Conservation (phyloP, 2,797 vertebrate genomes). For the Malacoctenus gilli region DNA sequence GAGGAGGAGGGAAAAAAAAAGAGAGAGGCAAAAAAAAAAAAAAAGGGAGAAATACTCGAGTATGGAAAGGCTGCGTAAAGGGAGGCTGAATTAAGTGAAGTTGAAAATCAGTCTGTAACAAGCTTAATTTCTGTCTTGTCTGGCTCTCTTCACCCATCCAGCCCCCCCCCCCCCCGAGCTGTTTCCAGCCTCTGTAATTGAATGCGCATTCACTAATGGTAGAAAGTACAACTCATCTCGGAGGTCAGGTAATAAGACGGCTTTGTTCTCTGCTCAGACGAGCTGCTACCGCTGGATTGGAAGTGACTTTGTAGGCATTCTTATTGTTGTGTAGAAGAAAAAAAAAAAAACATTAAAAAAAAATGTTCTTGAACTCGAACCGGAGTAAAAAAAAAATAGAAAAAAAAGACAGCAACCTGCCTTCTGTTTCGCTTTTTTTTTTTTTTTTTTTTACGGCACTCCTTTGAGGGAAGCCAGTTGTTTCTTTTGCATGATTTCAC, state of each 20-base stretch:
- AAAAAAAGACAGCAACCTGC: slow-evolving; percentile 48
- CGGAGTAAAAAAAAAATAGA: too few relatives aligned
- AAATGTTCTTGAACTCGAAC: slow-evolving; percentile 34
- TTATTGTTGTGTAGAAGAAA: slow-evolving; percentile 40
- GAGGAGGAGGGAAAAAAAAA: slow-evolving; percentile 35
- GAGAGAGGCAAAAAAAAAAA: background rate
- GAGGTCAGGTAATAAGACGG: slow-evolving; percentile 67
- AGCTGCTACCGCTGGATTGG: slow-evolving; percentile 52
- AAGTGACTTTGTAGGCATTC: slow-evolving; percentile 56
- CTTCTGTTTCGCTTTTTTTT: slow-evolving; percentile 50
- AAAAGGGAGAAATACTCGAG: slow-evolving; percentile 28
- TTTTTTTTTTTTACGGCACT: slow-evolving; percentile 24
- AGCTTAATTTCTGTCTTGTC: slow-evolving; percentile 78
- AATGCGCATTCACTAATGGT: slow-evolving; percentile 64
- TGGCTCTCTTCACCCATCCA: slow-evolving; percentile 59
- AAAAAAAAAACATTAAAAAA: too few relatives aligned
- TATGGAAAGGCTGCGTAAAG: slow-evolving; percentile 62
- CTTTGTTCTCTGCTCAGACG: slow-evolving; percentile 70
- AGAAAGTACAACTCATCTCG: slow-evolving; percentile 50
- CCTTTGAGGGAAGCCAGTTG: slow-evolving; percentile 66
- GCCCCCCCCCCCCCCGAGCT: slow-evolving; percentile 65
- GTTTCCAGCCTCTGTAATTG: slow-evolving; percentile 71
- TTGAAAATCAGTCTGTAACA: slow-evolving; percentile 78
- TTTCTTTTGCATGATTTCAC: slow-evolving; percentile 76
- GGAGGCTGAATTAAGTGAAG: slow-evolving; percentile 75